These are phyloP conservation scores for Varanus salvator DNA, from an alignment of 2,113 vertebrate genomes.

Conservation along the genomic window DNA sequence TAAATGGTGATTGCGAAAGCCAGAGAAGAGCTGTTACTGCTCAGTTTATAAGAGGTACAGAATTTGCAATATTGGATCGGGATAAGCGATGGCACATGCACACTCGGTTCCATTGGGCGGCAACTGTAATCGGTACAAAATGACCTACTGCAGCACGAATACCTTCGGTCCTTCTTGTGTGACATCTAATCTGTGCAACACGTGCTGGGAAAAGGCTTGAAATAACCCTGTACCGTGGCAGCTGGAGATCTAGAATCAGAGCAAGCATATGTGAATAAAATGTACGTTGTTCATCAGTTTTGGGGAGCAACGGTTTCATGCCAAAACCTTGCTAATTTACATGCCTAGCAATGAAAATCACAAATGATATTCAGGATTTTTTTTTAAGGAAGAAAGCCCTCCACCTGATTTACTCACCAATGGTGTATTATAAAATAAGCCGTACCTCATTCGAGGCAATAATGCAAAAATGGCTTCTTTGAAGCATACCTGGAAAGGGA, in stretches of 20 bases:
- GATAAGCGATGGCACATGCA: background rate
- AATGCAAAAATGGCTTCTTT: slow-evolving; percentile 92
- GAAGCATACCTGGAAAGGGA: slow-evolving; percentile 89
- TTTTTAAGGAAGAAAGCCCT: background rate
- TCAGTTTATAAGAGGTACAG: background rate
- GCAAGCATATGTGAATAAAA: background rate
- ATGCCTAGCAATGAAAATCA: background rate
- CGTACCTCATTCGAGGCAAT: slow-evolving; percentile 95
- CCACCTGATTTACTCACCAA: slow-evolving; percentile 81
- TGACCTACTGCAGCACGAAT: slow-evolving; percentile 40
- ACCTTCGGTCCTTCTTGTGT: slow-evolving; percentile 87
- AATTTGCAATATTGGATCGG: background rate
- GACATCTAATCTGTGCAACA: slow-evolving; percentile 90
- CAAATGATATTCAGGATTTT: background rate
- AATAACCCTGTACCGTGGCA: slow-evolving; percentile 91
- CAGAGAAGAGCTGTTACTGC: background rate
- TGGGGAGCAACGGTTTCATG: background rate
- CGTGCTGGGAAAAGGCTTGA: slow-evolving; percentile 93
- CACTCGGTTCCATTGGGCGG: slow-evolving; percentile 4
- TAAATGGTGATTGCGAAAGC: background rate
- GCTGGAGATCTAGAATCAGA: slow-evolving; percentile 88
- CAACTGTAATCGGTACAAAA: background rate
- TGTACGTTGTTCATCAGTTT: background rate
- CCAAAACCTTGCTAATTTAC: background rate
- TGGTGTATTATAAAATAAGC: slow-evolving; percentile 97